Base-by-base conservation (phyloP, 2,888 invertebrate genomes). In the Drosophila pegasa region DNA sequence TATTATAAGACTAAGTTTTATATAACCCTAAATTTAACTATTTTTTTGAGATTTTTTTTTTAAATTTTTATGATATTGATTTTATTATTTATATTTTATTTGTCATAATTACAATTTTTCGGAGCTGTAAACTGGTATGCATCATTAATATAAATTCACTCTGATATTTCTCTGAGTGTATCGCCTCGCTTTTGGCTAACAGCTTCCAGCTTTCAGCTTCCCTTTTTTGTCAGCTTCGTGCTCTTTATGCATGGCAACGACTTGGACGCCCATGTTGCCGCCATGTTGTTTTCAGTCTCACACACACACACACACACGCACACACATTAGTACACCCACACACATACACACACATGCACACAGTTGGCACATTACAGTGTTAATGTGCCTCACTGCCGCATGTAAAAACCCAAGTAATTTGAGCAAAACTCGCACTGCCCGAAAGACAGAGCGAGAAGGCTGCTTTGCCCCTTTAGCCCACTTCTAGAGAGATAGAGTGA, bases 361-460 rank as follows among this genome's bases (percentile, higher is more conserved):
- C 73, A 77, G 89, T 91, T 91, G 90, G 89, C 91, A 91, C 91
- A 91, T 90, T 90, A 90, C 89, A 86, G 90, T 91, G 90, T 91
- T 90, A 90, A 90, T 90, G 89, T 90, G 90, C 83, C 89, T 90
- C 89, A 90, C 89, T 89, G 82, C 90, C 89, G 80, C 90, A 91
- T 79, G 85, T 87, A 89, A 86, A 90, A 88, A 87, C 70, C 81
- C 86, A 81, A 84, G 78, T 78, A 89, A 87, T 87, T 87, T 89
- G 75, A 84, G 72, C 70, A 75, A 69, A 62, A 56, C 54, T 45
- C 48, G 31, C 61, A 63, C 37, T 45, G 48, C 22, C 18, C n/a
- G 48, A 25, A n/a, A 22, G 50, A 52, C 47, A 65, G 62, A 63
- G 71, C 62, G 45, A 57, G 54, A 37, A 18, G 18, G 25, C 31